Evolutionary conservation across 1,140 invertebrate species (phyloP).

Genomic region (Trigoniulus corallinus): DNA sequence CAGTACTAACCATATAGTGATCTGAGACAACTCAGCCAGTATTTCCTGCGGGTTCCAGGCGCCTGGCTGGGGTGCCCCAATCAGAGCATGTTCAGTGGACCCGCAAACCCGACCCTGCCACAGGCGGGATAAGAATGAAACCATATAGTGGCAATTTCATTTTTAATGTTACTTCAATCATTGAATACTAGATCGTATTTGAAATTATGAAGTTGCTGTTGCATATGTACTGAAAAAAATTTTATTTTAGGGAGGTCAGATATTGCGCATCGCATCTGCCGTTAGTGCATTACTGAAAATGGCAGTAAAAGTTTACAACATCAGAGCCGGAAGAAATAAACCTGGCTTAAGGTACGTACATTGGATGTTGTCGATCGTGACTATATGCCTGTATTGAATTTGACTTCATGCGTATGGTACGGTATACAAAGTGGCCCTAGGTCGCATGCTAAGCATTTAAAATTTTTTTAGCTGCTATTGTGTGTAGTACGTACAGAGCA

Average conservation of each 20-base stretch:
- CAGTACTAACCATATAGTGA: no score
- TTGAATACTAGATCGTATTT: constrained; percentile 5
- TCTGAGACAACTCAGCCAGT: no score
- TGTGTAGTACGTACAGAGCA: no score
- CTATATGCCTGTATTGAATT: background rate
- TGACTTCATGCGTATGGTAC: background rate
- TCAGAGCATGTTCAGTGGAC: no score
- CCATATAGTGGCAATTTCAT: background rate
- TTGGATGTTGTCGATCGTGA: background rate
- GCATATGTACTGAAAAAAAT: background rate
- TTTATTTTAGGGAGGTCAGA: constrained; percentile 61
- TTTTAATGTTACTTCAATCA: background rate
- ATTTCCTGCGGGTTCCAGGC: no score
- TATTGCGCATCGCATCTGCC: constrained; percentile 56
- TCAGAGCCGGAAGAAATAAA: constrained; percentile 55
- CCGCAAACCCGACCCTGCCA: no score
- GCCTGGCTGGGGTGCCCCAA: background rate
- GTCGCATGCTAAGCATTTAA: no score
- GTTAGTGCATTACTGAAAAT: constrained; percentile 54
- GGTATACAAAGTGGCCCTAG: background rate
- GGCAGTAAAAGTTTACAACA: constrained; percentile 57
- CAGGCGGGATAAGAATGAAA: background rate
- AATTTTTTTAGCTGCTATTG: no score
- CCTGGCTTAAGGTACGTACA: constrained; percentile 48
- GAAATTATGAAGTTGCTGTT: background rate